These are phyloP conservation scores for Cynocephalus volans DNA, from an alignment of 2,113 vertebrate genomes.

Conservation along the genomic window DNA sequence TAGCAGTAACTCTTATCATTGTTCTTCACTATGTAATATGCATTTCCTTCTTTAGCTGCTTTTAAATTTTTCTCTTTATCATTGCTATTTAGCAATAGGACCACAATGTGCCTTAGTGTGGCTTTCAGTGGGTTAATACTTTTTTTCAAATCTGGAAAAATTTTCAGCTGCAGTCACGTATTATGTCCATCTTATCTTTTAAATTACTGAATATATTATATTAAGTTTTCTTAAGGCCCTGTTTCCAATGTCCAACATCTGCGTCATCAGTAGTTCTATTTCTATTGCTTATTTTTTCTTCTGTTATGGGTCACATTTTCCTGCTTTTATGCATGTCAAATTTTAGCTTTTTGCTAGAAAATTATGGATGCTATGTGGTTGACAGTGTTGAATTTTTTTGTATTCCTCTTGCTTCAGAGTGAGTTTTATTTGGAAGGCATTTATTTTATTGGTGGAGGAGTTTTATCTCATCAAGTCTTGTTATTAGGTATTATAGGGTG, in stretches of 20 bases:
- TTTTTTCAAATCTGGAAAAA: not conserved
- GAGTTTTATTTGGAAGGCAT: not conserved
- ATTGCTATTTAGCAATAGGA: not conserved
- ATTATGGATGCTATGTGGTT: not conserved
- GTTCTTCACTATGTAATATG: not conserved
- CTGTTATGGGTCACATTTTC: constrained; percentile 4
- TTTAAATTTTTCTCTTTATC: not conserved
- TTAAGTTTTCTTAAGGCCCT: not conserved
- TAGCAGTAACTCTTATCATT: not conserved
- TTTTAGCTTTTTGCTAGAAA: not conserved
- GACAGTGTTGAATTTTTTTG: not conserved
- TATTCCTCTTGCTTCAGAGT: constrained; percentile 17
- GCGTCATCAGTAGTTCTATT: not conserved
- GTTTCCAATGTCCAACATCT: not conserved
- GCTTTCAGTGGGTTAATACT: not conserved
- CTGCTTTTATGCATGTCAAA: constrained; percentile 6
- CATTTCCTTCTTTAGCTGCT: not conserved
- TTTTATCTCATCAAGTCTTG: not conserved
- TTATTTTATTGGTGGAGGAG: not conserved
- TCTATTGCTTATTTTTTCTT: not conserved
- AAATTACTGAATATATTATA: not conserved
- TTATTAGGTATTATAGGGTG: not conserved
- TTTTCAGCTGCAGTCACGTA: not conserved
- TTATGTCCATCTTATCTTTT: constrained; percentile 2
- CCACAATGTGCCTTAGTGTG: not conserved